Evolutionary conservation across 1,140 invertebrate species (phyloP), one percentile per base, ranked within the genome.

Genomic region (Aporrectodea caliginosa): DNA sequence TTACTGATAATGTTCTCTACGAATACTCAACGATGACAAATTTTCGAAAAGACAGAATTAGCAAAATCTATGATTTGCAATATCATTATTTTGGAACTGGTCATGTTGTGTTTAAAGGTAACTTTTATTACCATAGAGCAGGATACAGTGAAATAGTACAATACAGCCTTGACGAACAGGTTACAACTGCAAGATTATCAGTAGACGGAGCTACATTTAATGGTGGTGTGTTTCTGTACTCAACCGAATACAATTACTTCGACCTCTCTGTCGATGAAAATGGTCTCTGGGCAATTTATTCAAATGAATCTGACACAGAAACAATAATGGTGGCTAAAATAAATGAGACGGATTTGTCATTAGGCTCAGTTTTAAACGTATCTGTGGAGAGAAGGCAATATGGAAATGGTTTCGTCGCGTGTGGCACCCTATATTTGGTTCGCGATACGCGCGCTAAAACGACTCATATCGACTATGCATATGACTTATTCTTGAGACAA

Each of bases 181-280:
- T 80, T 72, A 83, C 84, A 35, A 79, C 84, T 2, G 79, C 78
- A 58, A 68, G 33, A 14, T 86, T 90, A 0, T 82, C 88, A 1
- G 81, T 90, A 30, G 85, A 87, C 0, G 81, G 86, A 2, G 86
- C 89, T 1, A 80, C 87, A 0, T 86, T 81, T 75, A 89, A 85
- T 70, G 88, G 82, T 73, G 89, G 83, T 2, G 91, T 91, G 81
- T 91, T 90, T 80, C 88, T 94, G 30, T 90, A 90, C 83, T 90
- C 90, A 0, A 91, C 91, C 0, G 43, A 78, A 81, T 88, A 92
- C 78, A 94, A 93, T 83, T 94, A 92, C 86, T 93, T 98, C 83
- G 96, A 98, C 87, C 94, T 98, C 81, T 93, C 93, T 82, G 93
- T 93, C 0, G 97, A 99, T 85, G 96, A 98, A 85, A 98, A 98